Evolutionary conservation across 2,113 vertebrate species (phyloP).

Genomic region (Heliornis fulica): DNA sequence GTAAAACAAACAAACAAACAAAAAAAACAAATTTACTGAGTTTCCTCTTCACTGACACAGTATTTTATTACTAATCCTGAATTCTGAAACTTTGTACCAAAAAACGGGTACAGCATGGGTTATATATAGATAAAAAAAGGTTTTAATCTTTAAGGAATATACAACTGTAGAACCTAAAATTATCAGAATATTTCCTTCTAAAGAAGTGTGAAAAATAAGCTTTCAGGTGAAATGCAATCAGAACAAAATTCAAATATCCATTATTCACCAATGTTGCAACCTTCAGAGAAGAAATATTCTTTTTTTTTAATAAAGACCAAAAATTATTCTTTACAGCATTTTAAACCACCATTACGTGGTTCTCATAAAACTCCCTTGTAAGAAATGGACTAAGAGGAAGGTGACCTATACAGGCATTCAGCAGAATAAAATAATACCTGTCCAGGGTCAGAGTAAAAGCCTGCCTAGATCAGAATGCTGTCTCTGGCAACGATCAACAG

Average conservation of each 20-base stretch:
- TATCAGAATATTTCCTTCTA: neutral
- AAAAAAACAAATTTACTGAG: neutral
- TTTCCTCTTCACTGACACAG: neutral
- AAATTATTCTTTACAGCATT: neutral
- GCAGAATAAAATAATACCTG: neutral
- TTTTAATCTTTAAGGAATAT: neutral
- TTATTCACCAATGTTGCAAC: neutral
- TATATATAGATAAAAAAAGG: neutral
- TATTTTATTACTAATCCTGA: neutral
- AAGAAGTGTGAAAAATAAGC: neutral
- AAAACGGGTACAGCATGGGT: neutral
- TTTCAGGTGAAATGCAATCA: neutral
- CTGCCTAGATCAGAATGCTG: neutral
- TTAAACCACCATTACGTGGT: neutral
- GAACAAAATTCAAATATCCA: neutral
- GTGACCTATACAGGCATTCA: neutral
- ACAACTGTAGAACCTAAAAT: neutral
- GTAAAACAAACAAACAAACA: neutral
- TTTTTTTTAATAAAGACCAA: neutral
- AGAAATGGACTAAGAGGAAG: neutral
- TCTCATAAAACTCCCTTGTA: neutral
- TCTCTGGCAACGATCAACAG: neutral
- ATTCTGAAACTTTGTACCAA: neutral
- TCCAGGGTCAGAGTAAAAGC: neutral
- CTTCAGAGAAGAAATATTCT: neutral